Conservation (phyloP, 2,113 vertebrate genomes). For the Capra hircus region DNA sequence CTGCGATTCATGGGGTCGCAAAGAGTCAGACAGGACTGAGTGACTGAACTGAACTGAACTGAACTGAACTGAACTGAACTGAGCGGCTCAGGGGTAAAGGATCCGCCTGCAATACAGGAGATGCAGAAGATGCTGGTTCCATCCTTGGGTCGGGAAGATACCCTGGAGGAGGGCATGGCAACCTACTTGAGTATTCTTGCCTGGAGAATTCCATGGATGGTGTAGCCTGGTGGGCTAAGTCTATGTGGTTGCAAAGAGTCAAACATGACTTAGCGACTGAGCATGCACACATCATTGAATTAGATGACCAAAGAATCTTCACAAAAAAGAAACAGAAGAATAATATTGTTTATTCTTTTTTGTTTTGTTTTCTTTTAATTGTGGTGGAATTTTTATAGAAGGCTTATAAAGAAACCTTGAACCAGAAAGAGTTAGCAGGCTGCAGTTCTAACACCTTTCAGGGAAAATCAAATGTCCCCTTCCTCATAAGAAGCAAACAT, state of each 20-base stretch:
- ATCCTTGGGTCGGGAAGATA: background rate
- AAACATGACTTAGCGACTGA: background rate
- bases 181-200: background rate
- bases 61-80: too few species aligned
- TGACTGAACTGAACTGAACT: too few species aligned
- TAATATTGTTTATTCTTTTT: background rate
- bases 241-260: background rate
- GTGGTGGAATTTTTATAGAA: background rate
- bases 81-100: background rate
- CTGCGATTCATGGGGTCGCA: too few species aligned
- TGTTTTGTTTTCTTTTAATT: background rate
- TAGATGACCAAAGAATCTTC: background rate
- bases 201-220: background rate
- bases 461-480: background rate
- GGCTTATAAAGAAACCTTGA: background rate
- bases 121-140: background rate
- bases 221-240: background rate
- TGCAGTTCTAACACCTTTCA: background rate
- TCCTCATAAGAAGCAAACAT: background rate
- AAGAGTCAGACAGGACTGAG: too few species aligned
- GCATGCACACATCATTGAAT: background rate
- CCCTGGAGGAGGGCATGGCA: background rate
- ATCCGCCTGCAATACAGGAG: accelerated
- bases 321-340: background rate
- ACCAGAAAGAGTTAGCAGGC: background rate